These are phyloP conservation scores for Andricus curvator DNA, from an alignment of 2,888 invertebrate genomes.

Conservation along the genomic window DNA sequence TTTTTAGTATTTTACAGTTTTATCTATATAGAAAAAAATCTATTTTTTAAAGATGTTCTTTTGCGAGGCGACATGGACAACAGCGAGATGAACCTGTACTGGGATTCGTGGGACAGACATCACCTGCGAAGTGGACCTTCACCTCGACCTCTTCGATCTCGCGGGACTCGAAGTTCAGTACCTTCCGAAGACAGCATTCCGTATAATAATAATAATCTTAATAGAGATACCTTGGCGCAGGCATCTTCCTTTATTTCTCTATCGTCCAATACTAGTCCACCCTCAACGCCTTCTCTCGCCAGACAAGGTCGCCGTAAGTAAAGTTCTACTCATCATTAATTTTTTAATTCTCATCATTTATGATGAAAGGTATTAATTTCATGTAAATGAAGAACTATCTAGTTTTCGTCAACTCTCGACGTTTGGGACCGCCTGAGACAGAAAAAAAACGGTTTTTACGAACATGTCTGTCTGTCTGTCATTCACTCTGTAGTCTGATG, in stretches of 20 bases:
- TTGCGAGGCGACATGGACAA: constrained; percentile 81
- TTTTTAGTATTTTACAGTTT: background rate
- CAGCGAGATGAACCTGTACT: constrained; percentile 87
- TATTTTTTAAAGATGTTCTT: constrained; percentile 80
- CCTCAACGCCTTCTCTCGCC: constrained; percentile 71
- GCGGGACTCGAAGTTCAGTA: constrained; percentile 80
- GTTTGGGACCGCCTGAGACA: no score
- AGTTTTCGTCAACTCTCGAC: no score
- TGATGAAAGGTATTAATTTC: background rate
- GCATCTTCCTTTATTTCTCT: constrained; percentile 80
- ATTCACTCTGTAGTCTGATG: no score
- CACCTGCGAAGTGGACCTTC: constrained; percentile 79
- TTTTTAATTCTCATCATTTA: background rate
- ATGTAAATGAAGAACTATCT: no score
- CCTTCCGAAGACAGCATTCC: constrained; percentile 82
- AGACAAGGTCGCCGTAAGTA: constrained; percentile 46
- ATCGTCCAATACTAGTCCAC: constrained; percentile 79
- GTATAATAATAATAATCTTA: constrained; percentile 74
- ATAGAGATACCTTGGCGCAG: constrained; percentile 71
- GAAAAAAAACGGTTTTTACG: no score
- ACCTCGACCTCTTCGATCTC: constrained; percentile 79
- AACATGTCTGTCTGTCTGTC: no score
- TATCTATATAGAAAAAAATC: background rate
- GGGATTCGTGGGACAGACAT: constrained; percentile 96
- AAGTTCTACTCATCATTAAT: background rate